Conservation (phyloP, 2,113 vertebrate species). For the Corythornis cristatus region DNA sequence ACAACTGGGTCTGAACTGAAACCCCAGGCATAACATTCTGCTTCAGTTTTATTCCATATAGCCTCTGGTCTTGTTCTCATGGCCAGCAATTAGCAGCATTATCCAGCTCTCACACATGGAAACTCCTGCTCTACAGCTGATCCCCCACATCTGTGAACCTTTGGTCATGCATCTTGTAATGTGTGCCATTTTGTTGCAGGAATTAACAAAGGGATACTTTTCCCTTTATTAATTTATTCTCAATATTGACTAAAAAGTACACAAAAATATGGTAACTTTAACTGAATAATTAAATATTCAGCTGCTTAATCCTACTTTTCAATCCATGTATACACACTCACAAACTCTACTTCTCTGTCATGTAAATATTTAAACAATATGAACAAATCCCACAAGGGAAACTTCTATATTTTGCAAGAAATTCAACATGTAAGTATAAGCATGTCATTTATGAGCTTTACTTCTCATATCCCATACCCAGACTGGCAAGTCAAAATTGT, state of each 20-base stretch:
- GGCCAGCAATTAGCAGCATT: neutral
- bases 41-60: neutral
- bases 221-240: neutral
- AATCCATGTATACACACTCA: neutral
- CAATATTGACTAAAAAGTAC: neutral
- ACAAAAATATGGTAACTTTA: neutral
- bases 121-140: neutral
- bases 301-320: neutral
- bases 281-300: neutral
- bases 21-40: neutral
- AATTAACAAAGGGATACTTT: neutral
- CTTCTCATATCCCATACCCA: neutral
- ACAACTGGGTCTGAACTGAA: neutral
- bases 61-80: neutral
- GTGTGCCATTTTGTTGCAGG: neutral
- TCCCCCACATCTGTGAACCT: neutral
- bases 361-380: neutral
- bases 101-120: neutral
- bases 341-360: neutral
- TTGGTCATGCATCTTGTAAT: neutral
- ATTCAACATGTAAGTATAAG: neutral
- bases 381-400: neutral
- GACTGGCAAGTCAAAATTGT: conserved; percentile 28
- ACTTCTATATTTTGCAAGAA: neutral
- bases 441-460: neutral